A percentile compares a stretch with the other conserved stretches of the same genome.
These are phyloP conservation scores for Entomyzon cyanotis DNA, from an alignment of 2,113 vertebrate species.

Conservation along the genomic window DNA sequence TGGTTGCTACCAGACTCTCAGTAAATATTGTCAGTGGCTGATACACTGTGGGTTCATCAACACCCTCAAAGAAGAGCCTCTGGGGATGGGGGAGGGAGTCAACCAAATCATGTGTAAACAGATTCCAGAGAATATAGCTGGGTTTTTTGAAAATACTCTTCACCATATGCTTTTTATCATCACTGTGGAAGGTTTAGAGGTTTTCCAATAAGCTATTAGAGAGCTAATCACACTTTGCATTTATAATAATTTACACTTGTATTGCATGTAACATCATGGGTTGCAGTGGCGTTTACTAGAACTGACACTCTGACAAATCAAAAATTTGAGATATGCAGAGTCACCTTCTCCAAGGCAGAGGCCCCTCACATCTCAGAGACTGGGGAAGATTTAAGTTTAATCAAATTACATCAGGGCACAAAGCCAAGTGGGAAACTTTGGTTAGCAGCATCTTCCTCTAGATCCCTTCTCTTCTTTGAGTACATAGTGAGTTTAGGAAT, in stretches of 20 bases:
- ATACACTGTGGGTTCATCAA: neutral
- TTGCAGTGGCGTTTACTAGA: neutral
- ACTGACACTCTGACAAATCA: neutral
- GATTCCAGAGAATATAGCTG: neutral
- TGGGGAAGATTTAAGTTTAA: neutral
- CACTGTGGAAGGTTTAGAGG: neutral
- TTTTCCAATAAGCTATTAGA: neutral
- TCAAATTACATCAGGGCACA: neutral
- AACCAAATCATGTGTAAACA: neutral
- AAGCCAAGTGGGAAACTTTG: neutral
- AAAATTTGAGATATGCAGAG: neutral
- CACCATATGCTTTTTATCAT: neutral
- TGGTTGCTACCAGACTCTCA: constrained; percentile 22
- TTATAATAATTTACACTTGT: neutral
- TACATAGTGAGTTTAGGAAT: neutral
- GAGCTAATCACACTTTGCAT: neutral
- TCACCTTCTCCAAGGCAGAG: neutral
- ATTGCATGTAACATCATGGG: neutral
- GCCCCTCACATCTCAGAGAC: neutral
- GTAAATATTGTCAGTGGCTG: constrained; percentile 18
- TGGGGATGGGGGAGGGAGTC: neutral
- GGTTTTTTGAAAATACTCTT: neutral
- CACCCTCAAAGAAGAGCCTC: neutral
- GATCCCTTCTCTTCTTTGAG: neutral
- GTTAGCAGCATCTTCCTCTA: neutral